Conservation (phyloP, 1,140 invertebrate species). For the Andrena cerasifolii region DNA sequence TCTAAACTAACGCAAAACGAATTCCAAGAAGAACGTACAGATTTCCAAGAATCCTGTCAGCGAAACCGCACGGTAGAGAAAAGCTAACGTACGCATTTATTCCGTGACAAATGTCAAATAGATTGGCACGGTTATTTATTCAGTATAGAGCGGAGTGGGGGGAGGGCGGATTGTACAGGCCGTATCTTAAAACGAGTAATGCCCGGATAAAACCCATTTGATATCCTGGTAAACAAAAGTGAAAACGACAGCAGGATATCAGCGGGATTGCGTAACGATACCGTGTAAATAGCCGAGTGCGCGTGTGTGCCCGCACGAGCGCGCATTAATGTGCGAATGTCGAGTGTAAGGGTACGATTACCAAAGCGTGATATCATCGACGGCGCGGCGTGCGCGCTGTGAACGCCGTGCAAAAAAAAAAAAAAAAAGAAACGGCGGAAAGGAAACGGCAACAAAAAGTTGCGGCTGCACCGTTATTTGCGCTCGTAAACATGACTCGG, state of each 20-base stretch:
- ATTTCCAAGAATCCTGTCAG: background rate
- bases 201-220: background rate
- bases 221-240: background rate
- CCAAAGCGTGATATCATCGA: conserved; percentile 17
- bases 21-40: background rate
- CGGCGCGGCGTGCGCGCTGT: background rate
- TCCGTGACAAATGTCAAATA: background rate
- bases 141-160: background rate
- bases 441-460: conserved; percentile 42
- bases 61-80: too few species aligned
- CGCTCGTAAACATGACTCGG: conserved; percentile 52
- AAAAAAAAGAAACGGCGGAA: too few species aligned
- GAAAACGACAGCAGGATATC: conserved; percentile 3
- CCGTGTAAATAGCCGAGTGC: too few species aligned
- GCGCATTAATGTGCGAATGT: background rate
- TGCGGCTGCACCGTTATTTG: conserved; percentile 48
- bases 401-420: background rate
- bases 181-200: background rate
- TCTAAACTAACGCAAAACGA: background rate
- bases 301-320: background rate
- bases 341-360: background rate
- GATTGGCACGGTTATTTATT: background rate
- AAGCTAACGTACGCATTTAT: background rate
- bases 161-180: background rate
- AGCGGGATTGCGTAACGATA: background rate